These are phyloP conservation scores for Dicyrtoma fusca DNA, from an alignment of 2,888 invertebrate species.

Conservation along the genomic window DNA sequence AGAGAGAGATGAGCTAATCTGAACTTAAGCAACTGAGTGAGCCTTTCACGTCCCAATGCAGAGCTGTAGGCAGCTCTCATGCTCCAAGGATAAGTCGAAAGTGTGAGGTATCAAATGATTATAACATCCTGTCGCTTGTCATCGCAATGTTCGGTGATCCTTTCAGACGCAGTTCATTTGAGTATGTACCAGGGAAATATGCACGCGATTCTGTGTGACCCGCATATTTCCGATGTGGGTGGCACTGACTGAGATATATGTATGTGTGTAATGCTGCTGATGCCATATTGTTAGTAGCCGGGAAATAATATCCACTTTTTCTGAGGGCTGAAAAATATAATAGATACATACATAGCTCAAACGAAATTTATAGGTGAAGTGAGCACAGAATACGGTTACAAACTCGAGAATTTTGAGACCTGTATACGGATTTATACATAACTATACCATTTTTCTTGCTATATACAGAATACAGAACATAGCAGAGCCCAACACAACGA, in stretches of 20 bases:
- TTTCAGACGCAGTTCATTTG: conserved; percentile 15
- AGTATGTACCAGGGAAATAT: conserved; percentile 11
- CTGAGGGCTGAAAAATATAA: conserved; percentile 4
- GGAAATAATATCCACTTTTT: conserved; percentile 7
- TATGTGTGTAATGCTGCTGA: neutral
- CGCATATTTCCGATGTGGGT: conserved; percentile 43
- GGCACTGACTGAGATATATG: conserved; percentile 27
- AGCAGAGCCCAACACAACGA: too few species aligned
- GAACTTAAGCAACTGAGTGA: neutral
- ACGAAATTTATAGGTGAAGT: conserved; percentile 10
- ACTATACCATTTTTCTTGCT: too few species aligned
- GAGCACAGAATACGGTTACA: neutral
- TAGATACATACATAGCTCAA: conserved; percentile 20
- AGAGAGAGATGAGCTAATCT: neutral
- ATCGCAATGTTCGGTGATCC: conserved; percentile 44
- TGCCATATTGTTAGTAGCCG: neutral
- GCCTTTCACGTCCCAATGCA: neutral
- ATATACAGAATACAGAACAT: too few species aligned
- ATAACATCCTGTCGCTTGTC: conserved; percentile 48
- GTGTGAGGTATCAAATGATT: conserved; percentile 47
- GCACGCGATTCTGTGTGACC: conserved; percentile 18
- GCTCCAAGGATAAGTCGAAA: conserved; percentile 1
- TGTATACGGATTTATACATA: too few species aligned
- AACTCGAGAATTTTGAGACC: too few species aligned
- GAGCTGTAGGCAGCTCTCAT: neutral